These are phyloP conservation scores for Schizaphis graminum DNA, from an alignment of 2,888 invertebrate species.

Conservation along the genomic window DNA sequence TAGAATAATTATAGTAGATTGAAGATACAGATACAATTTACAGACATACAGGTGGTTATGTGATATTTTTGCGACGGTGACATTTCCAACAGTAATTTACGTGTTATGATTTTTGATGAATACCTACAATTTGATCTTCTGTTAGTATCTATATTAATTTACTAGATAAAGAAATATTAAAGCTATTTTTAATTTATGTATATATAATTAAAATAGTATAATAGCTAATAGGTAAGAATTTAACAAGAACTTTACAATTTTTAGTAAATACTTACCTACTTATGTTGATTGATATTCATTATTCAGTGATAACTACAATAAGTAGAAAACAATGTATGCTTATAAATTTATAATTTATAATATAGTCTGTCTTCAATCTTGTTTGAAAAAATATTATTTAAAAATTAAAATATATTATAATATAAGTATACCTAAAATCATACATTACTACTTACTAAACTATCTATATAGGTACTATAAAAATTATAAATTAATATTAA, in stretches of 20 bases:
- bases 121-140: neutral
- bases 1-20: neutral
- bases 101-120: neutral
- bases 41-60: neutral
- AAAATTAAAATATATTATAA: neutral
- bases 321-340: neutral
- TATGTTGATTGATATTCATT: neutral
- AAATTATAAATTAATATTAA: neutral
- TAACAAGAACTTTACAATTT: neutral
- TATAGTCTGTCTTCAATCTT: neutral
- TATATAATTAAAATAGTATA: neutral
- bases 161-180: neutral
- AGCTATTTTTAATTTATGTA: neutral
- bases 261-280: neutral
- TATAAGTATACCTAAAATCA: too few relatives aligned
- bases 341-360: neutral
- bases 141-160: neutral
- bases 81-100: neutral
- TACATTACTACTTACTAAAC: neutral
- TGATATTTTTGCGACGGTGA: slow-evolving; percentile 9
- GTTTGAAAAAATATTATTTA: neutral
- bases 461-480: neutral
- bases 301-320: neutral
- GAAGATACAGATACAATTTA: neutral
- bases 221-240: neutral